phyloP scores from a whole-genome alignment of 2,888 invertebrate species.

The Acheta domesticus region DNA sequence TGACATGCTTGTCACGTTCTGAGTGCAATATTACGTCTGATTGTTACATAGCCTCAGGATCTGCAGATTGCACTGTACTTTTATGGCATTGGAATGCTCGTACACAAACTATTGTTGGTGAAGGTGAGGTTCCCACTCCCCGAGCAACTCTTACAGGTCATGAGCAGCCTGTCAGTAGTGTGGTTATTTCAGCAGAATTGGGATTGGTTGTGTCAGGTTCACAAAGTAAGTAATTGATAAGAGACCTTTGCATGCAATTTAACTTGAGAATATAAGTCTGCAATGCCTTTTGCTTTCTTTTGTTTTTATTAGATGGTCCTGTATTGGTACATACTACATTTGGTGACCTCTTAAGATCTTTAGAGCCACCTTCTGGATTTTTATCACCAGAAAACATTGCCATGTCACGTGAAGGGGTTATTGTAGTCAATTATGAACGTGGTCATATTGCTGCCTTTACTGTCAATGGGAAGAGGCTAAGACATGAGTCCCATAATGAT shows the following conservation, averaged over 20 bases:
- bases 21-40: constrained; percentile 99
- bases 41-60: constrained; percentile 97
- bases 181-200: constrained; percentile 95
- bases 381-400: constrained; percentile 80
- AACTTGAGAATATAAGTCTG: too few species aligned
- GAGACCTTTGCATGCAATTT: not conserved
- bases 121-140: constrained; percentile 93
- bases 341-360: constrained; percentile 90
- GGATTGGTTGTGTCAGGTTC: constrained; percentile 97
- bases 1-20: constrained; percentile 94
- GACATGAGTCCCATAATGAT: constrained; percentile 90
- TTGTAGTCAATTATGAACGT: constrained; percentile 88
- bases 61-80: constrained; percentile 95
- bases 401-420: constrained; percentile 93
- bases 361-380: constrained; percentile 75
- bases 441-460: constrained; percentile 93
- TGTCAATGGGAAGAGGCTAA: constrained; percentile 84
- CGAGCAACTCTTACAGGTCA: constrained; percentile 96
- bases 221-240: constrained; percentile 50
- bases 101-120: constrained; percentile 96
- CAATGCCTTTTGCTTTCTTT: too few species aligned
- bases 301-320: constrained; percentile 71
- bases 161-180: constrained; percentile 91
- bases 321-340: constrained; percentile 97
- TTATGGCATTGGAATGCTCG: constrained; percentile 99